These are phyloP conservation scores for Numenius phaeopus DNA, from an alignment of 2,797 vertebrate species.

Conservation along the genomic window DNA sequence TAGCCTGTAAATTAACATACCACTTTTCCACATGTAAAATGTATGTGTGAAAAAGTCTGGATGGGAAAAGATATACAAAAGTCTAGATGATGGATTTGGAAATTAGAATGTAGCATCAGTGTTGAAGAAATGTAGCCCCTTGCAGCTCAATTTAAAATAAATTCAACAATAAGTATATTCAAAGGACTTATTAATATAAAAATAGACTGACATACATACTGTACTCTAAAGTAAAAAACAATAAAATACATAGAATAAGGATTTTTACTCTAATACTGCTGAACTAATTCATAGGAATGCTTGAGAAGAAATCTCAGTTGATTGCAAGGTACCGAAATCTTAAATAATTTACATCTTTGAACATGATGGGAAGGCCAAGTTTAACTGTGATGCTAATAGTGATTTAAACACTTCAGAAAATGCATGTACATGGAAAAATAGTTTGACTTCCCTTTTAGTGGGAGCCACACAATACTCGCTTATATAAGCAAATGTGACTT, in stretches of 20 bases:
- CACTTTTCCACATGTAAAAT: not conserved
- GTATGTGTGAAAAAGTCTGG: not conserved
- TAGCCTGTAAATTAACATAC: not conserved
- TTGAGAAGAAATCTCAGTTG: not conserved
- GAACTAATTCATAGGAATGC: not conserved
- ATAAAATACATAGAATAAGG: not conserved
- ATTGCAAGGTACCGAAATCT: not conserved
- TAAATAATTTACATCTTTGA: slow-evolving; percentile 4
- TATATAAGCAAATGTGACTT: slow-evolving; percentile 14
- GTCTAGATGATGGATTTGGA: not conserved
- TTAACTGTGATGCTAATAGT: not conserved
- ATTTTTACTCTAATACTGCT: not conserved
- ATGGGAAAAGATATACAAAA: slow-evolving; percentile 7
- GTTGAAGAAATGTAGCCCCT: not conserved
- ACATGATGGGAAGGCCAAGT: not conserved
- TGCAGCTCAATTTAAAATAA: slow-evolving; percentile 13
- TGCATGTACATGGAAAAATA: not conserved
- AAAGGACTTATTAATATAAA: not conserved
- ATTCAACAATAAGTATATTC: not conserved
- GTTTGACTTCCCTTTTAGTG: not conserved
- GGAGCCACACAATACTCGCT: not conserved
- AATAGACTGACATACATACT: not conserved
- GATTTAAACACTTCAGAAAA: slow-evolving; percentile 23
- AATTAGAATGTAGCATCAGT: not conserved
- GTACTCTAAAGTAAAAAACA: not conserved